phyloP scores from a whole-genome alignment of 37 sponge, comb jelly and placozoan species.

The Lycopodina hypogea region DNA sequence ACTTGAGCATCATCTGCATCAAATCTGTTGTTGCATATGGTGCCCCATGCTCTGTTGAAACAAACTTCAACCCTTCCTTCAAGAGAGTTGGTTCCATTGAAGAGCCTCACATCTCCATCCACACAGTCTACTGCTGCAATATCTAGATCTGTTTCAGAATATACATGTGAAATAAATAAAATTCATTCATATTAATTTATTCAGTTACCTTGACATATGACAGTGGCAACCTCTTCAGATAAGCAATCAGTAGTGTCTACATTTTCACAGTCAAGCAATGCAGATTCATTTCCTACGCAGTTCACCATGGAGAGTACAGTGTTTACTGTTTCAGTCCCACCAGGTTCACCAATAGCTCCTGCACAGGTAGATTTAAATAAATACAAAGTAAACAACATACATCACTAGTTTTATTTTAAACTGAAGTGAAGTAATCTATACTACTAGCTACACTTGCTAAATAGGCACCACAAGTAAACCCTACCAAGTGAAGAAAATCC shows the following conservation, averaged over 20 bases:
- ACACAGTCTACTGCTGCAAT: constrained; percentile 3
- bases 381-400: too few species aligned
- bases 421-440: neutral
- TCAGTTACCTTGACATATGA: constrained; percentile 5
- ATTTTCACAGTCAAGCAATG: neutral
- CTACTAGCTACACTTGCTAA: neutral
- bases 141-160: neutral
- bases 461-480: neutral
- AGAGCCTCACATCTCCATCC: constrained; percentile 37
- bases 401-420: too few species aligned
- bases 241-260: neutral
- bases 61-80: constrained; percentile 50
- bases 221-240: constrained; percentile 3
- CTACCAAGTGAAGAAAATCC: constrained; percentile 38
- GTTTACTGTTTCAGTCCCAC: neutral
- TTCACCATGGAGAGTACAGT: constrained; percentile 1
- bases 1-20: constrained; percentile 36
- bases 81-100: constrained; percentile 5
- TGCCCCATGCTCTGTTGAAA: constrained; percentile 35
- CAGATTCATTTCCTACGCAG: neutral
- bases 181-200: neutral
- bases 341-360: constrained; percentile 3
- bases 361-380: neutral
- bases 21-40: constrained; percentile 42
- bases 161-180: neutral